Conservation (phyloP, 2,888 invertebrate genomes). For the Vanessa cardui region DNA sequence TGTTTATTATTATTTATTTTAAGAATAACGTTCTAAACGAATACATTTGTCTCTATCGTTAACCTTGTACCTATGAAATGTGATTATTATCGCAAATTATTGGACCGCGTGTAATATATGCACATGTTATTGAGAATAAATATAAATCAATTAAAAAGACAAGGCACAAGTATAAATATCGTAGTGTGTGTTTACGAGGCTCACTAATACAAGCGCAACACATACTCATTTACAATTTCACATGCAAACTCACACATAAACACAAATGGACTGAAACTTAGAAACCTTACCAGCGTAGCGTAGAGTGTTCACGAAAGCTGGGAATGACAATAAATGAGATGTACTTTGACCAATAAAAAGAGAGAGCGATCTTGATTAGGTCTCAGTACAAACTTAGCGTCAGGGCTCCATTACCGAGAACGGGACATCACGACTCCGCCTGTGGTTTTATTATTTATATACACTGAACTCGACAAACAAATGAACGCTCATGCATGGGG, state of each 20-base stretch:
- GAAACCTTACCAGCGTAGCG: conserved; percentile 14
- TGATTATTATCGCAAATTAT: too few species aligned
- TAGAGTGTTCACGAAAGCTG: conserved; percentile 26
- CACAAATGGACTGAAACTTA: conserved; percentile 11
- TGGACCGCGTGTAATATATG: too few species aligned
- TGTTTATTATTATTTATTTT: too few species aligned
- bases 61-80: too few species aligned
- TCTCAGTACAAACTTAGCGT: conserved; percentile 66
- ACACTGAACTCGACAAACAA: conserved; percentile 60
- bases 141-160: too few species aligned
- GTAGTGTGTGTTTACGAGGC: not conserved
- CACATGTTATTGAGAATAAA: too few species aligned
- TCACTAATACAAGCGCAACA: not conserved
- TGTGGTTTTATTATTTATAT: conserved; percentile 77
- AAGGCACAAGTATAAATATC: too few species aligned
- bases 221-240: not conserved
- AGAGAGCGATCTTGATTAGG: conserved; percentile 74
- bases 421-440: conserved; percentile 74
- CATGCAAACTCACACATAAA: not conserved
- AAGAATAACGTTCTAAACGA: too few species aligned
- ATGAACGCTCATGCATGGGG: conserved; percentile 59
- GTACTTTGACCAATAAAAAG: conserved; percentile 65
- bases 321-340: conserved; percentile 51
- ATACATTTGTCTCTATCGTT: too few species aligned
- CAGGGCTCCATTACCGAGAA: conserved; percentile 76